Evolutionary conservation across 1,140 invertebrate species (phyloP).

Genomic region (Heliconius hewitsoni): DNA sequence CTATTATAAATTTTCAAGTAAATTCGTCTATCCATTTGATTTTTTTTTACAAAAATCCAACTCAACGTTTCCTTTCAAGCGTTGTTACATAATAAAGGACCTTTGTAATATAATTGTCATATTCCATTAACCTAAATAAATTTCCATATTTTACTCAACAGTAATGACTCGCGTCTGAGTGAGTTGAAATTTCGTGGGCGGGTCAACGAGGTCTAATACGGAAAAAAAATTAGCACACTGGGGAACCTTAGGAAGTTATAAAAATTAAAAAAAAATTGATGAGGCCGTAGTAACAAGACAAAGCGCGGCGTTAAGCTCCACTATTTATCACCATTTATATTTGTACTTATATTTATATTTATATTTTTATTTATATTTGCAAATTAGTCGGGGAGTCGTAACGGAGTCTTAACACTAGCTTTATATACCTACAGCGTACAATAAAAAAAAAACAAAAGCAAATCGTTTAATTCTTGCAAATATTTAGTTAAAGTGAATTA

Average conservation of each 20-base stretch:
- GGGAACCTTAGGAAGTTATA: neutral
- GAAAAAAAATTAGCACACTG: neutral
- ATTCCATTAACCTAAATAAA: conserved; percentile 29
- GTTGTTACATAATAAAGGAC: conserved; percentile 1
- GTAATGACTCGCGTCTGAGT: conserved; percentile 16
- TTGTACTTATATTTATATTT: too few relatives aligned
- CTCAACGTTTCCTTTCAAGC: neutral
- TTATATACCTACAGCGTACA: too few relatives aligned
- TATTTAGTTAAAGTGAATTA: too few relatives aligned
- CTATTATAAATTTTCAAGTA: neutral
- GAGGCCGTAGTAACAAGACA: too few relatives aligned
- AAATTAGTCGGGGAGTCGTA: too few relatives aligned
- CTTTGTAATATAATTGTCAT: conserved; percentile 14
- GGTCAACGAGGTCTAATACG: conserved; percentile 20
- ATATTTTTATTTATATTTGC: too few relatives aligned
- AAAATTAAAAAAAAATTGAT: too few relatives aligned
- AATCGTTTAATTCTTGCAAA: too few relatives aligned
- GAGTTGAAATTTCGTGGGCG: conserved; percentile 27
- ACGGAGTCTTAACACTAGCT: too few relatives aligned
- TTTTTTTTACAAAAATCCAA: neutral
- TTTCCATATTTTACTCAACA: conserved; percentile 25
- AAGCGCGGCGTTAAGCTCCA: too few relatives aligned
- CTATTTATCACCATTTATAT: too few relatives aligned
- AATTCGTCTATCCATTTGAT: neutral
- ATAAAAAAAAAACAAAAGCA: too few relatives aligned